Conservation (phyloP, 2,113 vertebrate genomes). For the Piaya cayana region DNA sequence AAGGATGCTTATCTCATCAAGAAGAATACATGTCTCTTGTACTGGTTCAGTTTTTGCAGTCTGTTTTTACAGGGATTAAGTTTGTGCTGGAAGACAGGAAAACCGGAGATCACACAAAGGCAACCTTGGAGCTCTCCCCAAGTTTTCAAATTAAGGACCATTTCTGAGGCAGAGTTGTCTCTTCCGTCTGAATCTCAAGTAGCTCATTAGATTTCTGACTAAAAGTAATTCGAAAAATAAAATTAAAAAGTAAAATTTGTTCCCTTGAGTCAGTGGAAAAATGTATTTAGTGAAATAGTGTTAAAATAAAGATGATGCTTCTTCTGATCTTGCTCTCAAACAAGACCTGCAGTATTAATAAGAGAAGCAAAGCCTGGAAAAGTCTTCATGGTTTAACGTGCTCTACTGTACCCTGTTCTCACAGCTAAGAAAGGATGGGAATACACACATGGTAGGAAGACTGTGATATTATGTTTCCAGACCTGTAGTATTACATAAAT, state of each 20-base stretch:
- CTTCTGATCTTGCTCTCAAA: not conserved
- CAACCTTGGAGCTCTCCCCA: not conserved
- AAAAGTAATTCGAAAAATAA: not conserved
- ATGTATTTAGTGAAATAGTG: not conserved
- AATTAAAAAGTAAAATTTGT: not conserved
- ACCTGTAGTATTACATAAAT: not conserved
- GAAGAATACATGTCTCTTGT: fast-evolving
- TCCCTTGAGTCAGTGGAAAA: not conserved
- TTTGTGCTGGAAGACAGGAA: not conserved
- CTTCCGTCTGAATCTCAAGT: not conserved
- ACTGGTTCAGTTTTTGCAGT: not conserved
- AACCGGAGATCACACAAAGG: not conserved
- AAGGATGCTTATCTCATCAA: not conserved
- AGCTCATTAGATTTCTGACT: not conserved
- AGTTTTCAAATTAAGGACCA: not conserved
- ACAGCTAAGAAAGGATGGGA: not conserved
- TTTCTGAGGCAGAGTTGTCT: not conserved
- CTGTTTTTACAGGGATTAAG: not conserved
- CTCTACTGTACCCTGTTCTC: not conserved
- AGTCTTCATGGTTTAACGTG: not conserved
- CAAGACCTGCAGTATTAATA: not conserved
- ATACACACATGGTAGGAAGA: not conserved
- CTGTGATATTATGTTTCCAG: not conserved
- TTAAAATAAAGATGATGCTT: not conserved
- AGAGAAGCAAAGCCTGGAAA: not conserved